Evolutionary conservation across 2,113 vertebrate species (phyloP), one percentile per base, ranked within the genome.

Genomic region (Bagarius yarrelli): DNA sequence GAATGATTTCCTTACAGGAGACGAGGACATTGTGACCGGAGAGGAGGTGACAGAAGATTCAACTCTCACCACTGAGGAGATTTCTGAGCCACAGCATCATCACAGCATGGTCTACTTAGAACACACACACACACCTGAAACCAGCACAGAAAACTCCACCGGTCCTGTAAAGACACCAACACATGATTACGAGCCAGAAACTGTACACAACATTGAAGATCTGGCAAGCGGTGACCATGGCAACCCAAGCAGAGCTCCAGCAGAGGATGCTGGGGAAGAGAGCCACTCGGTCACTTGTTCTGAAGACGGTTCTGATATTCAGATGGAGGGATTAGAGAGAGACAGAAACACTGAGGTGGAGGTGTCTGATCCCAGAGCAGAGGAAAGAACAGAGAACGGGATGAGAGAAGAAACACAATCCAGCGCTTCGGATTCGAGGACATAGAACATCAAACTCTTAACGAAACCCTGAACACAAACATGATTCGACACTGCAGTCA

Each of bases 41-140:
- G 85, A 83, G 25, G 85, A 86, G 52, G 85, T 86, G 44, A 86
- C 85, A 2, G 85, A 86, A 30, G 85, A 86, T 25, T 83, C 85
- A 0, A 60, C 78, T 57, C 79, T 86, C 36, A 78, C 19, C 34
- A 18, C 52, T 59, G 73, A 82, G 15, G n/a, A 55, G 23, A n/a
- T 69, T 40, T 21, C 25, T 5, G 40, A 50, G 21, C 34, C 34
- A 0, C 56, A 19, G 14, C 73, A 23, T 53, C 59, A 12, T 71
- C 6, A 61, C 8, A 21, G 18, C 40, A 53, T 3, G 0, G 15
- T 34, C 36, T 47, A 11, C 47, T 30, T 19, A 11, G 8, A 34
- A 34, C 53, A 11, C 36, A 57, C 53, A 47, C 60, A 47, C 16
- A 23, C 60, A 16, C 34, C 52, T 21, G 21, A 40, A 57, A 21